Conservation (phyloP, 1,140 invertebrate species). For the Hylaeus anthracinus region DNA sequence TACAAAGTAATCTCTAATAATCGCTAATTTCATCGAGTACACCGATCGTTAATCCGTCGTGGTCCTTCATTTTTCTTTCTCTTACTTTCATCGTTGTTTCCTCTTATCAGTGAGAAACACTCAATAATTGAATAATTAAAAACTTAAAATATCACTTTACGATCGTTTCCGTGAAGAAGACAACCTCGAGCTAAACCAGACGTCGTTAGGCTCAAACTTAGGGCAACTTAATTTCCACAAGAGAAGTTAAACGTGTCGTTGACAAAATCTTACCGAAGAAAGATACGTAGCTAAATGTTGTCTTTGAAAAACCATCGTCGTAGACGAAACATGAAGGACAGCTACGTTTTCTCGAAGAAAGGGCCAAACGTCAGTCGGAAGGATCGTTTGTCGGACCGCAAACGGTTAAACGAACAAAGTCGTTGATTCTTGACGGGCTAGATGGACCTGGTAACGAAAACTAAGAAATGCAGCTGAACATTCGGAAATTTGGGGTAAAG, state of each 20-base stretch:
- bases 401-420: not conserved
- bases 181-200: too few relatives aligned
- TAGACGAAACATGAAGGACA: too few relatives aligned
- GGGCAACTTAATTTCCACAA: too few relatives aligned
- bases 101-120: not conserved
- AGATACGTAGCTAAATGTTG: too few relatives aligned
- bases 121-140: too few relatives aligned
- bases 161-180: too few relatives aligned
- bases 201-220: too few relatives aligned
- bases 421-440: not conserved
- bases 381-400: not conserved
- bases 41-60: slow-evolving; percentile 10
- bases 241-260: too few relatives aligned
- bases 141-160: too few relatives aligned
- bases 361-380: not conserved
- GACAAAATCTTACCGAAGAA: too few relatives aligned
- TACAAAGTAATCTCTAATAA: slow-evolving; percentile 39
- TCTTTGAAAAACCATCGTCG: too few relatives aligned
- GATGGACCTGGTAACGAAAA: not conserved
- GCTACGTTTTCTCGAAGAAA: too few relatives aligned
- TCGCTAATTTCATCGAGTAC: not conserved
- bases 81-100: not conserved
- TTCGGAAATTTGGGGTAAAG: not conserved
- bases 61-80: slow-evolving; percentile 2
- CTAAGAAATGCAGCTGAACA: slow-evolving; percentile 14